Evolutionary conservation across 2,113 vertebrate species (phyloP), one percentile per base, ranked within the genome.

Genomic region (Hemibagrus wyckioides): DNA sequence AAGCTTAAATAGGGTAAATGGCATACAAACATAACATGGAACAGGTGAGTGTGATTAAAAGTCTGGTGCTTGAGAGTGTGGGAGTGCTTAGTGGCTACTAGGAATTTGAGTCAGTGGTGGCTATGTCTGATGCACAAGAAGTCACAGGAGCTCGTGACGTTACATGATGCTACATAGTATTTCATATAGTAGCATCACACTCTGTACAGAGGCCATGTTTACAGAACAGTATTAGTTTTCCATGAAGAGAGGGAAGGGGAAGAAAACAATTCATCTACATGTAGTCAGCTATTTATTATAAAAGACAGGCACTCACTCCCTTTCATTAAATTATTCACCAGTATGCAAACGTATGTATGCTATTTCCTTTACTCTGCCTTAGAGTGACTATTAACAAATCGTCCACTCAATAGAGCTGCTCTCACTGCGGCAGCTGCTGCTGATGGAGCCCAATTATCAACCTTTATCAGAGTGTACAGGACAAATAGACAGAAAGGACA

Each of bases 381-480:
- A 52, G 41, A 67, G 59, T 25, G 59, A 86, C 61, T 77, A n/a
- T 44, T 82, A 82, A 44, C 28, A 21, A 82, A 61, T 82, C 30
- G 25, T 82, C 5, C 23, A 65, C 79, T 81, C 30, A 79, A n/a
- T 8, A 79, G 48, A 79, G 17, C 17, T 36, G 30, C 30, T 65
- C 28, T 33, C 30, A 30, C 63, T 15, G 11, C n/a, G 30, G 7
- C 30, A 17, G n/a, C 30, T 80, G 23, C 39, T 75, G 52, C 52
- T 80, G 77, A 30, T 80, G 30, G 52, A 36, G 36, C 54, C 30
- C 61, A 23, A 56, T 39, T 39, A 57, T 56, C 39, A 44, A 7
- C 1, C 28, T 52, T 52, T 83, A 25, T 69, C n/a, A 52, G 56
- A 59, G 80, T 28, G 25, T 39, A 82, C 21, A 82, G 1, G 13